Base-by-base conservation (phyloP, 2,797 vertebrate species). In the Hippopotamyrus pictus region DNA sequence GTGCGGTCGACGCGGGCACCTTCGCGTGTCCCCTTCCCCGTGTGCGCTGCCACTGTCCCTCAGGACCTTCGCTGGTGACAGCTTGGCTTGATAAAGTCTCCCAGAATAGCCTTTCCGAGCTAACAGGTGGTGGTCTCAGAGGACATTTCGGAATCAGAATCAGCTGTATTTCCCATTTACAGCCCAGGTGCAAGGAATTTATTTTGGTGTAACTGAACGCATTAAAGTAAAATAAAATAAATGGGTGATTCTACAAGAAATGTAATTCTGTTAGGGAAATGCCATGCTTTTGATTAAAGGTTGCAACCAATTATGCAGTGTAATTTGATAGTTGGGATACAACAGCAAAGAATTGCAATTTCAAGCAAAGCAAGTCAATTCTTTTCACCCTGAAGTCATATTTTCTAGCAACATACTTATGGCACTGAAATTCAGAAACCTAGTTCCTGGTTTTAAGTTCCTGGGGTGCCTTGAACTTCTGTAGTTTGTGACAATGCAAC, bases 1-100 rank as follows among this genome's bases (percentile, higher is more conserved):
- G 98, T 99, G 96, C 86, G 92, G 29, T 17, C 3, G 9, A n/a
- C 37, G 5, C 59, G 54, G 37, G 44, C 5, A 12, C 17, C 14
- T 5, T 53, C 33, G n/a, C 54, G 17, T 2, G 12, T 54, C 44
- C 3, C 37, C 86, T 48, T 17, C 33, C n/a, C 54, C 41, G 2
- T n/a, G 29, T 33, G 17, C 41, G 8, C 19, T 46, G 9, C 37
- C 44, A 44, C 82, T 0, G 19, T 46, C 44, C 19, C 83, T n/a
- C 48, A 33, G 29, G 65, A 12, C 62, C 62, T 5, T 12, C 4
- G 25, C 29, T 33, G 62, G 11, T 69, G 62, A 33, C 62, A 29
- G 25, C 62, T 29, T 69, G 25, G 12, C 65, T 37, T 14, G 29
- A 17, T 14, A 73, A 73, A 73, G 37, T 73, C 29, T 73, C 65